These are phyloP conservation scores for Prunella strophiata DNA, from an alignment of 2,797 vertebrate genomes.

Conservation along the genomic window DNA sequence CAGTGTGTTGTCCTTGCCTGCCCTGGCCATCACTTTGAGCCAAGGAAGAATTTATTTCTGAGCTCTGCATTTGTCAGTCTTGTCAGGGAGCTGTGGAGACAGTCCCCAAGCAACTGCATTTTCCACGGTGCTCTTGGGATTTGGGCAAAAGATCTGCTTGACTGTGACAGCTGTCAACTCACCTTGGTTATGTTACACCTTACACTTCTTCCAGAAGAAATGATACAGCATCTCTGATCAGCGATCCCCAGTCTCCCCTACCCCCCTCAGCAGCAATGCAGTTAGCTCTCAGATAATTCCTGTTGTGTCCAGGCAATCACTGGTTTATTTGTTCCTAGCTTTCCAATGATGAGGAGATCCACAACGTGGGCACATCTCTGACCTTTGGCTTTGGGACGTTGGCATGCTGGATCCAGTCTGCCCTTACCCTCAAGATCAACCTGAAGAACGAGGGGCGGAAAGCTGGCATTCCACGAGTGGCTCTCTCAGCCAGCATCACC, in stretches of 20 bases:
- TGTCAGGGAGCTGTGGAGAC: background rate
- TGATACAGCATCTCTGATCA: background rate
- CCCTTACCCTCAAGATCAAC: conserved; percentile 87
- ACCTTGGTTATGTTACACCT: background rate
- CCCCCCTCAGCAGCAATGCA: background rate
- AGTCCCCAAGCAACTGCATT: background rate
- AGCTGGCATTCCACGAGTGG: conserved; percentile 81
- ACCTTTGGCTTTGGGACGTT: conserved; percentile 87
- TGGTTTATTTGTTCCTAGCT: conserved; percentile 72
- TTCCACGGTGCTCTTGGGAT: background rate
- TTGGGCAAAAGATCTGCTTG: background rate
- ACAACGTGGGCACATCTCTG: conserved; percentile 85
- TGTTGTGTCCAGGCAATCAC: background rate
- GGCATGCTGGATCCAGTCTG: conserved; percentile 92
- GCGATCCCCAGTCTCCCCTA: background rate
- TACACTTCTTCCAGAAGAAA: background rate
- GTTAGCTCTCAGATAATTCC: background rate
- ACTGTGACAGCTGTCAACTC: background rate
- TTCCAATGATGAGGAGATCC: conserved; percentile 77
- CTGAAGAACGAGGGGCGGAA: conserved; percentile 85
- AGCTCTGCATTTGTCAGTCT: background rate
- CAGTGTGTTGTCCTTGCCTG: background rate
- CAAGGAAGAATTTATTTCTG: background rate
- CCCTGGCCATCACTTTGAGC: background rate
- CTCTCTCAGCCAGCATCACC: conserved; percentile 85